A percentile compares a stretch with the other conserved stretches of the same genome.
These are phyloP conservation scores for Diachasma alloeum DNA, from an alignment of 1,140 invertebrate genomes.

Conservation along the genomic window DNA sequence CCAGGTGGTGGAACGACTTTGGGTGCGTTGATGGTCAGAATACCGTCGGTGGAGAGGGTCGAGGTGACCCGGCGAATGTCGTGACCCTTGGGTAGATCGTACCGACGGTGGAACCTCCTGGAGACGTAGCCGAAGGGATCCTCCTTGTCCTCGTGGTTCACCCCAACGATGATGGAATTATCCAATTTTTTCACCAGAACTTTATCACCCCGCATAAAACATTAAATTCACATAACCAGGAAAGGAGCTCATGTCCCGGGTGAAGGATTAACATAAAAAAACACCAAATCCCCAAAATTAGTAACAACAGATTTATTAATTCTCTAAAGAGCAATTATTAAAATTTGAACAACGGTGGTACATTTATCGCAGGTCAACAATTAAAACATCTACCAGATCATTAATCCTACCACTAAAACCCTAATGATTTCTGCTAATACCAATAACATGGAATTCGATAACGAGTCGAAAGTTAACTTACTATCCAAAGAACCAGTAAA, in stretches of 20 bases:
- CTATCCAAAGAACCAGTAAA: neutral
- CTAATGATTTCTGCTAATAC: neutral
- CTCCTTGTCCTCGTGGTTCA: conserved; percentile 84
- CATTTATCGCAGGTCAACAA: neutral
- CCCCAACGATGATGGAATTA: conserved; percentile 80
- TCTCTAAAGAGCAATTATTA: neutral
- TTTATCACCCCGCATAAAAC: too few species aligned
- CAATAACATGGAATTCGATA: neutral
- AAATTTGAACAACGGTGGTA: conserved; percentile 4
- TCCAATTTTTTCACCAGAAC: conserved; percentile 87
- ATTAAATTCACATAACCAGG: too few species aligned
- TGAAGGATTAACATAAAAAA: too few species aligned
- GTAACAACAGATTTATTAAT: neutral
- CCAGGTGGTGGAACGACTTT: conserved; percentile 43
- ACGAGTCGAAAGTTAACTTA: neutral
- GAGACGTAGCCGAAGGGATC: conserved; percentile 81
- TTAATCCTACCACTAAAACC: neutral
- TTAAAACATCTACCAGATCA: neutral
- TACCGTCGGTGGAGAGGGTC: conserved; percentile 75
- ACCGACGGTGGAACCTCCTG: conserved; percentile 78
- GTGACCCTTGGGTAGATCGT: conserved; percentile 71
- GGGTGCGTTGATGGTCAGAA: conserved; percentile 74
- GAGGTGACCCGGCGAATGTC: conserved; percentile 72
- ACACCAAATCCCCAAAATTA: neutral
- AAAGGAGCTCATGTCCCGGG: too few species aligned